phyloP scores from a whole-genome alignment of 2,888 invertebrate genomes.

The Aleiodes testaceus region DNA sequence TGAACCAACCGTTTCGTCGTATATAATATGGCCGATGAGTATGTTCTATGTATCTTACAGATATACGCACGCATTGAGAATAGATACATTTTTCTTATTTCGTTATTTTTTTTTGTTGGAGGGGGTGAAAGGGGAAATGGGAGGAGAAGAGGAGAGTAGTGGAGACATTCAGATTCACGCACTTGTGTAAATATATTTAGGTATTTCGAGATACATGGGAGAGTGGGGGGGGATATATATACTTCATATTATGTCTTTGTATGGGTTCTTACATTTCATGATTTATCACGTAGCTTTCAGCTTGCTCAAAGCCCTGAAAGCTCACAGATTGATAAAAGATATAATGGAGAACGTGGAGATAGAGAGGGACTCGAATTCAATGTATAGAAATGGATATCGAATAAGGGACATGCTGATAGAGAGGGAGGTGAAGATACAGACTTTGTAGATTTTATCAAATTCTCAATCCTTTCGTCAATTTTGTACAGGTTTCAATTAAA shows the following conservation, averaged over 20 bases:
- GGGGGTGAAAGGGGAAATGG: background rate
- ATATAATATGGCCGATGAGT: constrained; percentile 45
- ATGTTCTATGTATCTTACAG: constrained; percentile 47
- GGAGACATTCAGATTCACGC: constrained; percentile 32
- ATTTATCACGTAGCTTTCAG: constrained; percentile 73
- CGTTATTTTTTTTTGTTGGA: no score
- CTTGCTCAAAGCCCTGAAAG: constrained; percentile 71
- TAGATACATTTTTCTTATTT: constrained; percentile 27
- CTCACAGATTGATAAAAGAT: constrained; percentile 72
- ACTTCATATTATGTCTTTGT: constrained; percentile 34
- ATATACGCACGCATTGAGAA: constrained; percentile 37
- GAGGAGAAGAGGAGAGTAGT: constrained; percentile 10
- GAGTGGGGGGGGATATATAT: constrained; percentile 9
- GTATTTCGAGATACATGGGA: constrained; percentile 31
- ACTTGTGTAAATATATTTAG: constrained; percentile 39
- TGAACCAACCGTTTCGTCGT: constrained; percentile 65
- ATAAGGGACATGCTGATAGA: constrained; percentile 41
- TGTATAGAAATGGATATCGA: constrained; percentile 45
- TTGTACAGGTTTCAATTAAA: no score
- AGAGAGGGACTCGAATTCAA: constrained; percentile 67
- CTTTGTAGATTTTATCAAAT: background rate
- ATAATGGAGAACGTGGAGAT: constrained; percentile 71
- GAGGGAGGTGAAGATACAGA: constrained; percentile 31
- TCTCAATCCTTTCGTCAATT: constrained; percentile 6
- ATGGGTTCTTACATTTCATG: constrained; percentile 72